phyloP scores from a whole-genome alignment of 2,113 vertebrate species.

The Corythoichthys haematopterus region DNA sequence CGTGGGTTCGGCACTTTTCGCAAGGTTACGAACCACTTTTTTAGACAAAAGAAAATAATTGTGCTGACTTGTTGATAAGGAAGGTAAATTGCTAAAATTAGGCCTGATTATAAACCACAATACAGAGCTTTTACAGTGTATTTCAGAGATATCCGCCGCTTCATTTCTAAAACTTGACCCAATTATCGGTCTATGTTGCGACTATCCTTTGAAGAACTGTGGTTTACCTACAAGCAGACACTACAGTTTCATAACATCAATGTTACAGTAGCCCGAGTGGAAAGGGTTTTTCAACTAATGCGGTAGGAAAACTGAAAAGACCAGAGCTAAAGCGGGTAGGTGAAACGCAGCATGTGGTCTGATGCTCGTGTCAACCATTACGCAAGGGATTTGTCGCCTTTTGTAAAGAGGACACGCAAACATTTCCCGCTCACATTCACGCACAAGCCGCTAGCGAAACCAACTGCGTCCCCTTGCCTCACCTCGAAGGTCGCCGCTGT shows the following conservation, averaged over 20 bases:
- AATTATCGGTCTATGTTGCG: background rate
- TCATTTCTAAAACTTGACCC: background rate
- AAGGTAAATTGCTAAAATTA: too few species aligned
- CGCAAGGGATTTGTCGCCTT: constrained; percentile 19
- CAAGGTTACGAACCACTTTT: too few species aligned
- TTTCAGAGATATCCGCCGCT: too few species aligned
- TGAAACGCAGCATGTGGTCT: background rate
- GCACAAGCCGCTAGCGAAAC: constrained; percentile 37
- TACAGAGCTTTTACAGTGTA: too few species aligned
- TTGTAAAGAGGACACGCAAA: constrained; percentile 37
- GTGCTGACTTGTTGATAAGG: too few species aligned
- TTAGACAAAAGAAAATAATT: too few species aligned
- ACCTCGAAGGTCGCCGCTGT: constrained; percentile 44
- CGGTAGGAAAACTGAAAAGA: background rate
- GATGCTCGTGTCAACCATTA: background rate
- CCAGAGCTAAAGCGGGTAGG: background rate
- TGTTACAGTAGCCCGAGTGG: background rate
- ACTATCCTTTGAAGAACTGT: background rate
- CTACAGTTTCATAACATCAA: background rate
- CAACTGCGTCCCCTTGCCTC: constrained; percentile 21
- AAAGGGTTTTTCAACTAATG: background rate
- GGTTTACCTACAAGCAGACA: background rate
- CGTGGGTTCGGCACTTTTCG: too few species aligned
- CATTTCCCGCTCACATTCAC: constrained; percentile 37
- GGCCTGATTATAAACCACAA: too few species aligned